Percentiles rank a stretch among this genome's conserved stretches.
phyloP scores from a whole-genome alignment of 2,888 invertebrate species.

The Cyclophora albipunctata region DNA sequence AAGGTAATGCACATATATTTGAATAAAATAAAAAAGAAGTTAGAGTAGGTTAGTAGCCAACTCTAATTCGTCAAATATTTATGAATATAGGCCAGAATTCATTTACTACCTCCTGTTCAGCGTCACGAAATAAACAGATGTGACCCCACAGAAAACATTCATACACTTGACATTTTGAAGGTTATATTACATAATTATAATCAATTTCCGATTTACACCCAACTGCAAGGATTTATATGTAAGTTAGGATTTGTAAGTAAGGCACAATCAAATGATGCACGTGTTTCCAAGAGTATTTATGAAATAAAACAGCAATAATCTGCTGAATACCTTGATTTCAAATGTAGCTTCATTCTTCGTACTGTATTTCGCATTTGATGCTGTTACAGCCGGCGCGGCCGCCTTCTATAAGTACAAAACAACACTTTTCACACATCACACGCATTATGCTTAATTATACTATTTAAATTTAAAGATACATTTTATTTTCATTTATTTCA shows the following conservation, averaged over 20 bases:
- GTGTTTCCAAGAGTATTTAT: too few relatives aligned
- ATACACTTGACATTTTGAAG: slow-evolving; percentile 59
- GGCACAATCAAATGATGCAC: too few relatives aligned
- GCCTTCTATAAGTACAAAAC: slow-evolving; percentile 49
- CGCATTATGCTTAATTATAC: slow-evolving; percentile 1
- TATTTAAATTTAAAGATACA: slow-evolving; percentile 1
- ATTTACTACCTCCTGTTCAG: too few relatives aligned
- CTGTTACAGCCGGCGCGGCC: slow-evolving; percentile 40
- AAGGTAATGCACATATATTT: too few relatives aligned
- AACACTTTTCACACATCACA: slow-evolving; percentile 3
- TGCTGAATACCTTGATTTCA: slow-evolving; percentile 70
- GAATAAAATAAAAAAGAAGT: too few relatives aligned
- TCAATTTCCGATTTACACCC: slow-evolving; percentile 8
- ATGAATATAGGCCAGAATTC: too few relatives aligned
- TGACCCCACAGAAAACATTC: slow-evolving; percentile 16
- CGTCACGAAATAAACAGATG: too few relatives aligned
- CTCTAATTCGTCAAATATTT: too few relatives aligned
- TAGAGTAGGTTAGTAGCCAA: too few relatives aligned
- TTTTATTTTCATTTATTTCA: not conserved
- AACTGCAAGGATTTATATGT: too few relatives aligned
- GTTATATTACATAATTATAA: slow-evolving; percentile 65
- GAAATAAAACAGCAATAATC: not conserved
- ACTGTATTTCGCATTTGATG: slow-evolving; percentile 72
- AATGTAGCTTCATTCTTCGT: slow-evolving; percentile 77
- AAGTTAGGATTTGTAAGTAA: too few relatives aligned